Base-by-base conservation (phyloP, 1,140 invertebrate genomes). In the Orchesella cincta region DNA sequence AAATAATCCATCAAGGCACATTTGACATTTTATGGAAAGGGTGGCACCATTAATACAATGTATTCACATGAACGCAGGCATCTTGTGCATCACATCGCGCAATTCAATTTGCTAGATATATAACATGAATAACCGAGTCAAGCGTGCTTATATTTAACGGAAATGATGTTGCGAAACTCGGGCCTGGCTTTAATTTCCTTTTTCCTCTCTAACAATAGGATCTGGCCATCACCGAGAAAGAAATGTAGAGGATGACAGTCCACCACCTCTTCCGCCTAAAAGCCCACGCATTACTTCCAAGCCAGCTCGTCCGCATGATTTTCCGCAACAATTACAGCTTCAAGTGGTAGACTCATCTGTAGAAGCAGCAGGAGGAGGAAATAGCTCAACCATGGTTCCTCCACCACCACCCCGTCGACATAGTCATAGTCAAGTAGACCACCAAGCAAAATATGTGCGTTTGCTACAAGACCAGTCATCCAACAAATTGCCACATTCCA, bases 211-310 rank as follows among this genome's bases (percentile, higher is more conserved):
- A 18, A 14, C n/a, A 14, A 29, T 33, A 67, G 62, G 62, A 74
- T 5, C 54, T 36, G 23, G 1, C 16, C 35, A 31, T 18, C 29
- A 74, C 8, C 3, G 73, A 34, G 46, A 20, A 73, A 75, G 35
- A 23, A 74, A 18, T 52, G 75, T 64, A 73, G 76, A 54, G 31
- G 23, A 51, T 31, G 88, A 85, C 87, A 73, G 87, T 81, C 84
- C 90, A 85, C 87, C 88, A 82, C 84, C 87, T 79, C 83, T 88
- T 78, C 87, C 87, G 52, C 88, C 87, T 71, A 88, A 88, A 83
- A 88, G 86, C 83, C 87, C 88, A 64, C 86, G 88, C 23, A 82
- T 88, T 12, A 76, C 78, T 0, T 70, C 80, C 29, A 82, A 81
- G 36, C 81, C 82, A 23, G 52, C 46, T 0, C 54, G 81, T 39